Percentiles rank a stretch among this genome's conserved stretches.
Conservation (phyloP, 2,113 vertebrate species). For the Myocastor coypus region DNA sequence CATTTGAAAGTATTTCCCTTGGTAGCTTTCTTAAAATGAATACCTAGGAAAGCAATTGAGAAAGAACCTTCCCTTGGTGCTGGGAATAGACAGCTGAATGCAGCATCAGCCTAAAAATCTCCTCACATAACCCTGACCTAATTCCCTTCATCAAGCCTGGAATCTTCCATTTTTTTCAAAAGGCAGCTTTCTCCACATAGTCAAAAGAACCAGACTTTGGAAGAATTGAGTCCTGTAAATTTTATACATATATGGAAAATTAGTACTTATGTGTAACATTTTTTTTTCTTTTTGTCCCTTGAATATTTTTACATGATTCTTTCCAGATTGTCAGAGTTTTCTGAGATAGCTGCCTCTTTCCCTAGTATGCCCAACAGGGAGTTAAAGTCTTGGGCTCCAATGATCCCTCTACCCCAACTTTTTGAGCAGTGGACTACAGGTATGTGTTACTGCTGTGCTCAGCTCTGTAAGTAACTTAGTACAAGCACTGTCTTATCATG, state of each 20-base stretch:
- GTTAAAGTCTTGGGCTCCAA: neutral
- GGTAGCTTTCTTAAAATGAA: neutral
- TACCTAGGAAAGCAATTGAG: neutral
- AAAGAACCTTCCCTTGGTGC: neutral
- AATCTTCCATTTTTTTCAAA: neutral
- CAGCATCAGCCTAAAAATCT: neutral
- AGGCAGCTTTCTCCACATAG: neutral
- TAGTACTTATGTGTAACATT: neutral
- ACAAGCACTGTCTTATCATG: neutral
- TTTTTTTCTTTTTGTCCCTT: neutral
- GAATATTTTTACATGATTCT: neutral
- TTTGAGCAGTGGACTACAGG: neutral
- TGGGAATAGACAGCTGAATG: neutral
- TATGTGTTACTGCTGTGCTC: neutral
- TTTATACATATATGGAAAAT: neutral
- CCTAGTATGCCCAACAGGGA: neutral
- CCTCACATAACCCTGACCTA: too few species aligned
- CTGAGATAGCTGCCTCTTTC: neutral
- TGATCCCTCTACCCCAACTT: neutral
- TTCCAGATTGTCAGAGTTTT: neutral
- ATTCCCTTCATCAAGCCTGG: neutral
- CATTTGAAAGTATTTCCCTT: neutral
- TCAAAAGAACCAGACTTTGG: neutral
- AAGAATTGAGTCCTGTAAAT: neutral
- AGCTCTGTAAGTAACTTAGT: neutral